Evolutionary conservation across 2,113 vertebrate genomes (phyloP).

Genomic region (Kryptolebias marmoratus): DNA sequence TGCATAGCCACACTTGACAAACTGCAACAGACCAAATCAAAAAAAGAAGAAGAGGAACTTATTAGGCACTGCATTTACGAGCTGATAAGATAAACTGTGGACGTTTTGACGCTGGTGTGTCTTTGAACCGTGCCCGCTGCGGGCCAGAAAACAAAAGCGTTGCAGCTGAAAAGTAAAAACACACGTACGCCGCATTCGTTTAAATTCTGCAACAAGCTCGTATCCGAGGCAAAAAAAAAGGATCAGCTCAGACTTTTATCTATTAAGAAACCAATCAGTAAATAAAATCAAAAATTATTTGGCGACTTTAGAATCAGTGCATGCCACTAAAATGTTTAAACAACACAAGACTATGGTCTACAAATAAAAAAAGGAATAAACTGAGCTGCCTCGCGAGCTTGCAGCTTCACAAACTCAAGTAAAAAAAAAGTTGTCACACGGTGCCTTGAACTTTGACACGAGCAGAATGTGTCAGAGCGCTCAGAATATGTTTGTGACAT

Average conservation of each 20-base stretch:
- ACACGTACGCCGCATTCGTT: background rate
- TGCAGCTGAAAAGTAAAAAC: background rate
- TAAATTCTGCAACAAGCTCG: background rate
- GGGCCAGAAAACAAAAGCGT: background rate
- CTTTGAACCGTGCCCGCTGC: no score
- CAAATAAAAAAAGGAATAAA: background rate
- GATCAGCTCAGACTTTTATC: background rate
- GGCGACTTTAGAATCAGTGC: background rate
- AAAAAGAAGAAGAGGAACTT: conserved; percentile 17
- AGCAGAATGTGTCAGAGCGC: background rate
- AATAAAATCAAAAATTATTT: no score
- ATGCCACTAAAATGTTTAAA: background rate
- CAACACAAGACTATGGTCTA: background rate
- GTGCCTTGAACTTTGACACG: background rate
- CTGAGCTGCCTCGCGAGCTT: background rate
- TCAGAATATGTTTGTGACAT: conserved; percentile 5
- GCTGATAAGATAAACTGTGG: background rate
- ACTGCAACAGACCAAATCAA: conserved; percentile 75
- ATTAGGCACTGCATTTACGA: conserved; percentile 20
- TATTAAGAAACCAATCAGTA: no score
- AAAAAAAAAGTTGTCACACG: background rate
- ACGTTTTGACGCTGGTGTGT: background rate
- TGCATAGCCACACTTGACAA: conserved; percentile 98
- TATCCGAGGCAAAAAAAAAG: background rate
- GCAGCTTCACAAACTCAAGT: background rate